Base-by-base conservation (phyloP, 2,888 invertebrate species). In the Agrotis exclamationis region DNA sequence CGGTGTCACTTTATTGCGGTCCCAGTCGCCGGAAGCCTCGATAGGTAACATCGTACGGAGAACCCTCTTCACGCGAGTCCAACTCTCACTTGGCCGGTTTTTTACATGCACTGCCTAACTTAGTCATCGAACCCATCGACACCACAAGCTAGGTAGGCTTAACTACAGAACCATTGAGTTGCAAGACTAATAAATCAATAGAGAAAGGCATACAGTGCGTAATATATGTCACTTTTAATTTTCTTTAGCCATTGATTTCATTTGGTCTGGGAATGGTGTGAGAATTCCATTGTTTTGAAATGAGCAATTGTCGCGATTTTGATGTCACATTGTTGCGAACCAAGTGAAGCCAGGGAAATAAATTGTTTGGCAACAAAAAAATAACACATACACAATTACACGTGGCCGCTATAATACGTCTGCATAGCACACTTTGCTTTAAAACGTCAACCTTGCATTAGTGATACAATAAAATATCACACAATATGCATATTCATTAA, bases 221-320 rank as follows among this genome's bases (percentile, higher is more conserved):
- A 56, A 74, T 39, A 53, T 70, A n/a, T 24, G 72, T 24, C 56
- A 74, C 74, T 74, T 48, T 74, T 74, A 74, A 79, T 74, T 74
- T 73, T 74, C 79, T 72, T 79, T 58, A 47, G 18, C n/a, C 73
- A 72, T 62, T 79, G 74, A 79, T 74, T 74, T 79, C 62, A 79
- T 74, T 74, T 7, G 51, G 51, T 72, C 47, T 72, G 73, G 47
- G 51, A 72, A 79, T 79, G 39, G 20, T 72, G 62, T 72, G 79
- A 24, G 51, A 58, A 74, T 48, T 71, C 24, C 0, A 79, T 74
- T 74, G 74, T 78, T 79, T 62, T 13, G 71, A 48, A 74, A 59
- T 0, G 16, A 72, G 39, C 22, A 45, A 24, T 47, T 24, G 14
- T 3, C 44, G 39, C 2, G 13, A 47, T 22, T 47, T 22, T n/a